Evolutionary conservation across 2,113 vertebrate species (phyloP).

Genomic region (Rafetus swinhoei): DNA sequence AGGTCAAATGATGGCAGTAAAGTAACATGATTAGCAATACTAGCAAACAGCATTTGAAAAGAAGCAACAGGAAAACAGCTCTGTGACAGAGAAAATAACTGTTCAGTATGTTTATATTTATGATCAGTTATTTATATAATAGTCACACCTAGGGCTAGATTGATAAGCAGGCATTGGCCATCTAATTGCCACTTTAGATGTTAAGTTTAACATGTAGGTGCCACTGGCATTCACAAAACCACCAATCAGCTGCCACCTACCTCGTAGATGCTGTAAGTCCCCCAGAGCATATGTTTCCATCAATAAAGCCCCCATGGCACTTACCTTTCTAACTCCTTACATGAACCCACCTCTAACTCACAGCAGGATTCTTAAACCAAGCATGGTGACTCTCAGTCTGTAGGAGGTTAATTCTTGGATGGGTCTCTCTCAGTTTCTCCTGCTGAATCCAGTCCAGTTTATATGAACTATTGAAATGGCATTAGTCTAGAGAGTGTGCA

Average conservation of each 20-base stretch:
- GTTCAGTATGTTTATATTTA: neutral
- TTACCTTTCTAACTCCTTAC: too few species aligned
- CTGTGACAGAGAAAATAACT: neutral
- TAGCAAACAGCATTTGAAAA: neutral
- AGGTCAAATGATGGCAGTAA: neutral
- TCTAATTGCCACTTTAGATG: neutral
- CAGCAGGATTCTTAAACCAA: too few species aligned
- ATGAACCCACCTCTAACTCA: too few species aligned
- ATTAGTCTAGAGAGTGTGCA: too few species aligned
- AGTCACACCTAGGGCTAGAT: neutral
- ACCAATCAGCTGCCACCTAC: neutral
- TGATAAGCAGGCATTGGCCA: neutral
- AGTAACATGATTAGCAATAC: neutral
- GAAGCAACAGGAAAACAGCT: neutral
- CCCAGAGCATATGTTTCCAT: neutral
- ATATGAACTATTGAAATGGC: too few species aligned
- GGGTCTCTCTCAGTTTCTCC: too few species aligned
- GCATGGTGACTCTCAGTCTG: too few species aligned
- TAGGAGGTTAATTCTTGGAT: too few species aligned
- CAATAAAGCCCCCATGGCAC: neutral
- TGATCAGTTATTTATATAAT: neutral
- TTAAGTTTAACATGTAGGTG: neutral
- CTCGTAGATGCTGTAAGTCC: neutral
- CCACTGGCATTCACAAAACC: neutral
- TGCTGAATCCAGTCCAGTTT: too few species aligned